phyloP scores from a whole-genome alignment of 23 tunicate species.

The Oikopleura dioica region DNA sequence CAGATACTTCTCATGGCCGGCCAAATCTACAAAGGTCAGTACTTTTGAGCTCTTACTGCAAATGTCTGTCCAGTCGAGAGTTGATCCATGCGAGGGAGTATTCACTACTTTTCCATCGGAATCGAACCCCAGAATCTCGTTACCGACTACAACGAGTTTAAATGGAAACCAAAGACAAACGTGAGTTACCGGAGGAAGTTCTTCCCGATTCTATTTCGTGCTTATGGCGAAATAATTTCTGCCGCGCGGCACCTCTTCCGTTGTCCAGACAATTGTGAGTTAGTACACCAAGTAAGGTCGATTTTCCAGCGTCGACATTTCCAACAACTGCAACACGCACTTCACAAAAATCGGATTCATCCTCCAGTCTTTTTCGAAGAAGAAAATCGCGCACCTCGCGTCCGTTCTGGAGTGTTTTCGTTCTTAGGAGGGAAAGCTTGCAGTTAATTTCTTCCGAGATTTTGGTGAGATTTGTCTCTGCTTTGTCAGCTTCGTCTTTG shows the following conservation, averaged over 20 bases:
- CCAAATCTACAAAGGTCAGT: conserved; percentile 88
- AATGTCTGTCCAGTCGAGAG: conserved; percentile 57
- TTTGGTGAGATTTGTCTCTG: neutral
- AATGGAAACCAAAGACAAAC: no score
- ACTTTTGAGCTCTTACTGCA: conserved; percentile 79
- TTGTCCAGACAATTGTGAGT: conserved; percentile 92
- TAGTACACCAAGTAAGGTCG: conserved; percentile 81
- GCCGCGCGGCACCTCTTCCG: conserved; percentile 84
- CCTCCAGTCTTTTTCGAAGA: neutral
- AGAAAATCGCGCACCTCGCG: neutral
- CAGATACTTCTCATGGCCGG: conserved; percentile 86
- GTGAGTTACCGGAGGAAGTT: conserved; percentile 81
- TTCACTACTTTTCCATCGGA: conserved; percentile 31
- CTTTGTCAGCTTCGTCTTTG: neutral
- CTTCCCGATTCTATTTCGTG: conserved; percentile 93
- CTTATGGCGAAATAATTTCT: conserved; percentile 92
- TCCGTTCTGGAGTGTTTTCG: neutral
- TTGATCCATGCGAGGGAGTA: conserved; percentile 11
- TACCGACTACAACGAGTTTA: no score
- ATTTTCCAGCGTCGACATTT: conserved; percentile 99
- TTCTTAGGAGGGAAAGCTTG: neutral
- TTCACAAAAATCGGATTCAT: conserved; percentile 11
- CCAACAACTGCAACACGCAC: conserved; percentile 85
- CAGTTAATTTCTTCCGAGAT: neutral
- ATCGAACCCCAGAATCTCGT: conserved; percentile 79